These are phyloP conservation scores for Drosophila neocordata DNA, from an alignment of 1,140 invertebrate genomes.

Conservation along the genomic window DNA sequence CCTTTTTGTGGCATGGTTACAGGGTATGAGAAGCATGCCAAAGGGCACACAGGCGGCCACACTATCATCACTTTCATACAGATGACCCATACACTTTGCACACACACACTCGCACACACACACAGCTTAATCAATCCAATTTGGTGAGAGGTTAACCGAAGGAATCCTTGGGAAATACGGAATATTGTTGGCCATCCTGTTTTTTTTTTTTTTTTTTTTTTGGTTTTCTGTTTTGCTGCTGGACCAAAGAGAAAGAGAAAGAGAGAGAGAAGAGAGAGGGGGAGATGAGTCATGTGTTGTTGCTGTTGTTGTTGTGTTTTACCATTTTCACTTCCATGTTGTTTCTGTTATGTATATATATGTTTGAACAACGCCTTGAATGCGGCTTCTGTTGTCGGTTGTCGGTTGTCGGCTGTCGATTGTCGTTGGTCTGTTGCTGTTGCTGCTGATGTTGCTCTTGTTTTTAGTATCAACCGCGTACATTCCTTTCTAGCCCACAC, in stretches of 20 bases:
- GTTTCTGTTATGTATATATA: conserved; percentile 60
- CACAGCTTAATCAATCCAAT: conserved; percentile 69
- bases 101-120: conserved; percentile 29
- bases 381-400: conserved; percentile 66
- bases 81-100: conserved; percentile 29
- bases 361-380: conserved; percentile 78
- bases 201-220: not conserved
- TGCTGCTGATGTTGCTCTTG: conserved; percentile 65
- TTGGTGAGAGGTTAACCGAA: conserved; percentile 43
- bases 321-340: conserved; percentile 19
- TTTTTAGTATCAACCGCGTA: conserved; percentile 64
- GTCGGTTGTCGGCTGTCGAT: conserved; percentile 40
- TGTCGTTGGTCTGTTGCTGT: conserved; percentile 50
- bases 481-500: conserved; percentile 69
- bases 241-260: not conserved
- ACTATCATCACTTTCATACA: conserved; percentile 34
- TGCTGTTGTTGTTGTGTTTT: conserved; percentile 2
- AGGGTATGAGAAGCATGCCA: not conserved
- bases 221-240: conserved; percentile 3
- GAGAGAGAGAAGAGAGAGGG: not conserved
- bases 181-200: conserved; percentile 25
- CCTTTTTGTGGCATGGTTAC: too few species aligned
- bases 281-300: conserved; percentile 33
- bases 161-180: conserved; percentile 20
- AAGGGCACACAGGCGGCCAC: conserved; percentile 3